Evolutionary conservation across 2,888 invertebrate genomes (phyloP), one percentile per base, ranked within the genome.

Genomic region (Rambutsinella grinnellia): DNA sequence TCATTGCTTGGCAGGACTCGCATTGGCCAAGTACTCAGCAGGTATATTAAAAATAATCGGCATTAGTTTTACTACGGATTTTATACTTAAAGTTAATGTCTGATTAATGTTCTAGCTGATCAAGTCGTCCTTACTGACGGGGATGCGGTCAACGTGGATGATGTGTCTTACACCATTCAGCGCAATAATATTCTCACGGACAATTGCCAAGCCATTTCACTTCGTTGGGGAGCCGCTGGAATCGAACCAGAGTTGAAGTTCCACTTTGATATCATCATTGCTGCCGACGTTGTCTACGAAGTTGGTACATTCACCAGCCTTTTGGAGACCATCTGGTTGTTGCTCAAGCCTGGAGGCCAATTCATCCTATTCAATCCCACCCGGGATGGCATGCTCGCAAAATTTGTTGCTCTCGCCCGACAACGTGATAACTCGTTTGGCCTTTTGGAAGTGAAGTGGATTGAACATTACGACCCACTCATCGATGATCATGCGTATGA

Each of bases 301-400:
- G 63, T 28, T 13, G 53, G 51, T 3, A 46, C 56, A 19, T 70
- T 70, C 44, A 13, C 15, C 27, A 27, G 57, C 63, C 60, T 74
- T 19, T 13, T 77, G 17, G 79, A 74, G 44, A 72, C 71, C 0
- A 26, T 77, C 8, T 53, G 69, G 2, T 69, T 56, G 19, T 53
- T 79, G 58, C 65, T 79, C 19, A 79, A 79, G 44, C 67, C 77
- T 0, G 70, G 58, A 36, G 79, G 79, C 10, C 57, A 75, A 27
- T 75, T 77, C 19, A 77, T 79, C 66, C 57, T 79, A 1, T 79
- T 79, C 62, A 79, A 79, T 60, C 79, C 79, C 8, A 70, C 74
- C 6, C 60, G 79, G 15, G 68, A 74, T 15, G 68, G 69, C 3
- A 75, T 77, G 65, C 67, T 79, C 10, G 28, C 60, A 5, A 21